Percentiles rank a stretch among this genome's conserved stretches.
Conservation (phyloP, 2,888 invertebrate species). For the Elaeidobius kamerunicus region DNA sequence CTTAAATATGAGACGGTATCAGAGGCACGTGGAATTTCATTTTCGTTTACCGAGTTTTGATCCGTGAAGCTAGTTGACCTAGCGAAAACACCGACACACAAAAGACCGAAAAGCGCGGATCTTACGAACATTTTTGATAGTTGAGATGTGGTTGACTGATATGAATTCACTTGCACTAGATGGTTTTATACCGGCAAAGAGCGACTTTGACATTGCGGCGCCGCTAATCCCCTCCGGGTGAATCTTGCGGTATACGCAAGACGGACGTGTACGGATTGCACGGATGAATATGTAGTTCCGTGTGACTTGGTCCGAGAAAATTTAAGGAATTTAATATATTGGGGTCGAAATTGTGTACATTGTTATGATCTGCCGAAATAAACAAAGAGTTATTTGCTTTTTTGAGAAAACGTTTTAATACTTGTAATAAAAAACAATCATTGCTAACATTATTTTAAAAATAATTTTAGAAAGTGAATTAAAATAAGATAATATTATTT, state of each 20-base stretch:
- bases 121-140: constrained; percentile 54
- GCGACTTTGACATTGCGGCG: constrained; percentile 25
- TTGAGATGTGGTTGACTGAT: constrained; percentile 43
- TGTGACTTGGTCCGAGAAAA: not conserved
- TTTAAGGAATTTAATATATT: not conserved
- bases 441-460: no score
- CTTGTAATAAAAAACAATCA: no score
- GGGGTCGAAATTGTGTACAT: no score
- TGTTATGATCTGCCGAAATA: no score
- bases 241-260: constrained; percentile 13
- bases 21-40: constrained; percentile 40
- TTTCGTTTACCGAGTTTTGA: constrained; percentile 48
- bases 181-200: constrained; percentile 43
- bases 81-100: constrained; percentile 55
- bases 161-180: constrained; percentile 48
- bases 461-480: no score
- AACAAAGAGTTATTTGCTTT: no score
- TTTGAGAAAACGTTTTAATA: no score
- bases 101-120: constrained; percentile 57
- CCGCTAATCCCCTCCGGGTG: constrained; percentile 31
- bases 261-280: constrained; percentile 14
- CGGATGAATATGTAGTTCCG: constrained; percentile 1
- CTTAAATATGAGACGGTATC: no score
- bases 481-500: no score
- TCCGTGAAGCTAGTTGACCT: constrained; percentile 51